phyloP scores from a whole-genome alignment of 2,113 vertebrate species.

The Pterocles gutturalis region DNA sequence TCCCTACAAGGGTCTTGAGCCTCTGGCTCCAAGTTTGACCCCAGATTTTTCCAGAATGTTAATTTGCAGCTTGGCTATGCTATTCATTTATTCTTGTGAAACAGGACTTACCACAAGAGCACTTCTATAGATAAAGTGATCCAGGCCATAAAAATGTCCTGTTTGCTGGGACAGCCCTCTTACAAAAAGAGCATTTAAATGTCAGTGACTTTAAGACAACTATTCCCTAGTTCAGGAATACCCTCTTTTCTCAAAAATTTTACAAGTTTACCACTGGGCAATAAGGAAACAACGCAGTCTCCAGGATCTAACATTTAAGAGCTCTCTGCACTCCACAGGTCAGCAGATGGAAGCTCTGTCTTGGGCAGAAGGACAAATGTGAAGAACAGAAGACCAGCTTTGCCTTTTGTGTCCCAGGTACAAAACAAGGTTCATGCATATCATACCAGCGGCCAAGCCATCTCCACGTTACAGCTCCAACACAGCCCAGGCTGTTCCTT shows the following conservation, averaged over 20 bases:
- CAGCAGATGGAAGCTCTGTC: neutral
- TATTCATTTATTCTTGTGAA: neutral
- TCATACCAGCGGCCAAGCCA: neutral
- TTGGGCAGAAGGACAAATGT: neutral
- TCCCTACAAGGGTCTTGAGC: neutral
- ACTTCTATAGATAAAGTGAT: neutral
- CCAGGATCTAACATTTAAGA: neutral
- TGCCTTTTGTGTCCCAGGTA: neutral
- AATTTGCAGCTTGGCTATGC: neutral
- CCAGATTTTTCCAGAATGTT: neutral
- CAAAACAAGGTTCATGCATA: accelerated
- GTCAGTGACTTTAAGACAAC: neutral
- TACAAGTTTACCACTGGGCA: neutral
- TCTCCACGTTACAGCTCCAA: neutral
- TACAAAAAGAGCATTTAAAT: neutral
- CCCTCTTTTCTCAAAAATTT: neutral
- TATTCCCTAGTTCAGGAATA: neutral
- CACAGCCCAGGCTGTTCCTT: neutral
- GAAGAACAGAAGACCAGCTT: neutral
- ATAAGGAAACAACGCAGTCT: neutral
- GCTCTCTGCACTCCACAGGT: neutral
- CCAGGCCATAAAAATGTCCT: neutral
- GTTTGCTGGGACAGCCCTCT: neutral
- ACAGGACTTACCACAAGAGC: neutral
- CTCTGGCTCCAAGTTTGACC: neutral